Percentiles rank a stretch among this genome's conserved stretches.
These are phyloP conservation scores for Darevskia mixta DNA, from an alignment of 2,797 vertebrate genomes.

Conservation along the genomic window DNA sequence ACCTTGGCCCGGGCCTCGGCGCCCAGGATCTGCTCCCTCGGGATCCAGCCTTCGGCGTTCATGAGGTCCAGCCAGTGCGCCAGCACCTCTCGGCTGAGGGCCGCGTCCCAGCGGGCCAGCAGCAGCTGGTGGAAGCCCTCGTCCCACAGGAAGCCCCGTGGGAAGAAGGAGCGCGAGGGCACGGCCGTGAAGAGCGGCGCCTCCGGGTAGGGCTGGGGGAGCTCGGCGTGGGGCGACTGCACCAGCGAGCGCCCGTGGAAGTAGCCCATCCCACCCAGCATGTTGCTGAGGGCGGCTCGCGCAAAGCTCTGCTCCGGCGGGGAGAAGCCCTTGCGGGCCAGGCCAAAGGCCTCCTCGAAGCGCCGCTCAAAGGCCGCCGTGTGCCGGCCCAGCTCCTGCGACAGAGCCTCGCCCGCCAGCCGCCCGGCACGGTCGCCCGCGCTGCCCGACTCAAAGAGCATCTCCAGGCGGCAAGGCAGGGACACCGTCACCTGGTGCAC, in stretches of 20 bases:
- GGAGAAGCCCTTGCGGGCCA: slow-evolving; percentile 82
- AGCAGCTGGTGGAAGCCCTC: slow-evolving; percentile 97
- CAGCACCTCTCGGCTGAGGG: slow-evolving; percentile 85
- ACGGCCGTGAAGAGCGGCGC: slow-evolving; percentile 89
- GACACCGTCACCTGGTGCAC: slow-evolving; percentile 92
- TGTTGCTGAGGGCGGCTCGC: slow-evolving; percentile 90
- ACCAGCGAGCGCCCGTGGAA: slow-evolving; percentile 92
- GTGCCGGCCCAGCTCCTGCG: slow-evolving; percentile 80
- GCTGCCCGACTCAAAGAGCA: slow-evolving; percentile 92
- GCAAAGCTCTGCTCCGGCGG: slow-evolving; percentile 83
- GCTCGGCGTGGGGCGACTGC: slow-evolving; percentile 81
- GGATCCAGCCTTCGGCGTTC: slow-evolving; percentile 95
- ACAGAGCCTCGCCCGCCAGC: slow-evolving; percentile 82
- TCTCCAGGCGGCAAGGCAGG: slow-evolving; percentile 87
- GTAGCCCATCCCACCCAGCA: slow-evolving; percentile 93
- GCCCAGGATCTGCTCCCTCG: slow-evolving; percentile 93
- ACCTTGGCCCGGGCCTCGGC: slow-evolving; percentile 93
- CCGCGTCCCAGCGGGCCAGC: slow-evolving; percentile 89
- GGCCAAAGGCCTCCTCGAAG: slow-evolving; percentile 87
- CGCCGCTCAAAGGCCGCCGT: slow-evolving; percentile 79
- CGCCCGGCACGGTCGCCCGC: slow-evolving; percentile 76
- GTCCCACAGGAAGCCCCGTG: slow-evolving; percentile 96
- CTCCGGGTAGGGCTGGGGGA: slow-evolving; percentile 79
- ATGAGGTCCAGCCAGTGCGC: slow-evolving; percentile 95
- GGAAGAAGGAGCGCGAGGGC: slow-evolving; percentile 96